Conservation (phyloP, 64 coral and sea anemone species). For the Stichodactyla mertensii region DNA sequence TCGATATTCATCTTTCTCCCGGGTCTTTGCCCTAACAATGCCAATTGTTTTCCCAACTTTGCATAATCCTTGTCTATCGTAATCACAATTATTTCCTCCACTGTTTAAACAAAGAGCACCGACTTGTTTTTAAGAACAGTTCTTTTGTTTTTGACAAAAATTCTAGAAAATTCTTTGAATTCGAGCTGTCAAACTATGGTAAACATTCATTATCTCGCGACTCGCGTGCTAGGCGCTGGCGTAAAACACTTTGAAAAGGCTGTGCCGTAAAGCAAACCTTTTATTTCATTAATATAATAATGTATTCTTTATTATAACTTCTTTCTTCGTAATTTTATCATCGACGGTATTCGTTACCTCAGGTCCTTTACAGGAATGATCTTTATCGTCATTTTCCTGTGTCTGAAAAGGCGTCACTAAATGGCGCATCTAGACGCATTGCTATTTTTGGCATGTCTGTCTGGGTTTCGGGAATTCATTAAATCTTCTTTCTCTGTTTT, state of each 20-base stretch:
- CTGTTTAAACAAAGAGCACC: no score
- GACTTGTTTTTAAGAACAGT: not conserved
- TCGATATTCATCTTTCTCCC: no score
- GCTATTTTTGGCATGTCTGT: not conserved
- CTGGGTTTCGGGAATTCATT: slow-evolving; percentile 1
- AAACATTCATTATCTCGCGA: not conserved
- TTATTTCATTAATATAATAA: not conserved
- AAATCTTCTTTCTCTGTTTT: not conserved
- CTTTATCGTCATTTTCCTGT: slow-evolving; percentile 6
- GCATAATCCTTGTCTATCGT: not conserved
- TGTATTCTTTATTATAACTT: not conserved
- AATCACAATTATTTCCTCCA: not conserved
- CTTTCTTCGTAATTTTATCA: not conserved
- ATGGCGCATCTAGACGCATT: not conserved
- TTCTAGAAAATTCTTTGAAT: not conserved
- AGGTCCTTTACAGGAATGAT: not conserved
- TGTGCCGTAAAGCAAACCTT: not conserved
- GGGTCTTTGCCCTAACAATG: not conserved
- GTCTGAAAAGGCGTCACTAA: not conserved
- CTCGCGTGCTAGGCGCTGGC: not conserved
- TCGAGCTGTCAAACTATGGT: not conserved
- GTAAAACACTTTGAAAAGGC: not conserved
- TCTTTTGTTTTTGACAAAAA: not conserved
- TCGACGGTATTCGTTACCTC: not conserved
- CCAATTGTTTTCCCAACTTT: not conserved